Evolutionary conservation across 2,113 vertebrate species (phyloP).

Genomic region (Pithys albifrons): DNA sequence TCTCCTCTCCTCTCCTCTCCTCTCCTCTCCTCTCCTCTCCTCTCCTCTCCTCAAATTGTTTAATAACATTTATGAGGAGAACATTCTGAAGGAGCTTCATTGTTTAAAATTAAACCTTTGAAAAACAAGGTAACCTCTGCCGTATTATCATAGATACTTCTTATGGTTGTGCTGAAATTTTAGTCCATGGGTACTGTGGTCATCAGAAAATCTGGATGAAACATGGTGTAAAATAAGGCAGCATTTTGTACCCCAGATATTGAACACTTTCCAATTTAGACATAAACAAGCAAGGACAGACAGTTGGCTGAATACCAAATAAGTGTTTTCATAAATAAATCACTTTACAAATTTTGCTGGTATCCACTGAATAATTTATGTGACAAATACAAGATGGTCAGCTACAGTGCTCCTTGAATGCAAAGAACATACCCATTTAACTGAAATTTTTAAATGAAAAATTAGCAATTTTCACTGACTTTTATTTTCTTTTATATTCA

Average conservation of each 20-base stretch:
- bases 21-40: too few species aligned
- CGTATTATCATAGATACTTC: neutral
- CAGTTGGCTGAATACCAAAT: constrained; percentile 17
- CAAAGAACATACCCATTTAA: neutral
- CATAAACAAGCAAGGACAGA: neutral
- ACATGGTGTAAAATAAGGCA: neutral
- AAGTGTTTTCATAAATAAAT: constrained; percentile 26
- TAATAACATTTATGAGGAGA: neutral
- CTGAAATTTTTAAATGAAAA: neutral
- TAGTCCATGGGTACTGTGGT: neutral
- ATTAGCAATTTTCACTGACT: neutral
- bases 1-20: too few species aligned
- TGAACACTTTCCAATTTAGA: neutral
- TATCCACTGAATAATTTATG: constrained; percentile 13
- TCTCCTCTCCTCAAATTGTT: neutral
- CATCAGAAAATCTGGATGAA: neutral
- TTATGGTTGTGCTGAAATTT: neutral
- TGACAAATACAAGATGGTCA: neutral
- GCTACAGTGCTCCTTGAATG: neutral
- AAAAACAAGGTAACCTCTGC: neutral
- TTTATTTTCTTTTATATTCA: neutral
- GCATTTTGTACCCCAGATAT: neutral
- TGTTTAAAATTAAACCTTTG: neutral
- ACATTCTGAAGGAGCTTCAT: neutral
- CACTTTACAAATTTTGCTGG: neutral